These are phyloP conservation scores for Macrosiphum euphorbiae DNA, from an alignment of 2,888 invertebrate species.

Conservation along the genomic window DNA sequence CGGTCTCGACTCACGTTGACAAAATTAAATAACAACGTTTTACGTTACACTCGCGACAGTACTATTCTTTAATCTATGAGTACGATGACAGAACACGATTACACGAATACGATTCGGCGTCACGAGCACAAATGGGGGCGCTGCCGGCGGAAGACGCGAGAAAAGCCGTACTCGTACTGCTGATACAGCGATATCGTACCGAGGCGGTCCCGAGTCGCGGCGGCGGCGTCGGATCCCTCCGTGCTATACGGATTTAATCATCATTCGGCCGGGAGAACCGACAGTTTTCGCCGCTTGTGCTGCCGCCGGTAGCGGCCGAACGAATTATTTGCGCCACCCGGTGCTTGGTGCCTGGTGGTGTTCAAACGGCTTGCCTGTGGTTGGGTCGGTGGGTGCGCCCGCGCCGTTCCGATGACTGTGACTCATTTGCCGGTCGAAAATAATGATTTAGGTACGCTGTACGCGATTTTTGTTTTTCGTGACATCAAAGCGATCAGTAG, in stretches of 20 bases:
- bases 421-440: not conserved
- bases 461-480: not conserved
- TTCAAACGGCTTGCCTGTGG: not conserved
- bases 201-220: not conserved
- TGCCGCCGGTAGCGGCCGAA: constrained; percentile 53
- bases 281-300: constrained; percentile 48
- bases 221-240: not conserved
- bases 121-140: constrained; percentile 21
- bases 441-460: not conserved
- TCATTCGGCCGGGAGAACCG: not conserved
- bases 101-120: not conserved
- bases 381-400: not conserved
- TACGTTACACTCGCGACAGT: not conserved
- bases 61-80: too few species aligned
- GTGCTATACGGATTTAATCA: constrained; percentile 8
- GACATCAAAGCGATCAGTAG: not conserved
- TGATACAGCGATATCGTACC: constrained; percentile 9
- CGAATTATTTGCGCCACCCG: constrained; percentile 50
- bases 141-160: constrained; percentile 8
- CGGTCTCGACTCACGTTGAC: not conserved
- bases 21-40: not conserved
- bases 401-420: too few species aligned
- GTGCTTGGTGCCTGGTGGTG: not conserved
- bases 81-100: not conserved
- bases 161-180: not conserved